Evolutionary conservation across 2,888 invertebrate species (phyloP).

Genomic region (Hermaeophaga mercurialis): DNA sequence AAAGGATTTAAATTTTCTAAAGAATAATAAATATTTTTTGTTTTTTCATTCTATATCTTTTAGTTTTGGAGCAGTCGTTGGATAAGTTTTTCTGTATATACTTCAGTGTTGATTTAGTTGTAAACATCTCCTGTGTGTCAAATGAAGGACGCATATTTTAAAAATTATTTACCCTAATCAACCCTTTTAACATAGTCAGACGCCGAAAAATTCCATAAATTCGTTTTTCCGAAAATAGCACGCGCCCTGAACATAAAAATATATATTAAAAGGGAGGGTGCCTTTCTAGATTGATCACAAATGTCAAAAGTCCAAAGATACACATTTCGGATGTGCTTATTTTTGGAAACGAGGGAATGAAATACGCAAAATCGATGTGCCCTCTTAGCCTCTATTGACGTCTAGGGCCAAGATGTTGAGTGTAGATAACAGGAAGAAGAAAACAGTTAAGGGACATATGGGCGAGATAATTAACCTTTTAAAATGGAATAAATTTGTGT

Average conservation of each 20-base stretch:
- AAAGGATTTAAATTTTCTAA: too few relatives aligned
- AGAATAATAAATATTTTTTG: too few relatives aligned
- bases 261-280: constrained; percentile 27
- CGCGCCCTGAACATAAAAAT: constrained; percentile 24
- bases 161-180: constrained; percentile 17
- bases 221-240: constrained; percentile 28
- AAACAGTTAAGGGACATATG: constrained; percentile 40
- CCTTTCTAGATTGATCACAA: constrained; percentile 47
- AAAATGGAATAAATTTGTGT: constrained; percentile 43
- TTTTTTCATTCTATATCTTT: too few relatives aligned
- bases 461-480: constrained; percentile 47
- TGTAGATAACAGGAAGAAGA: constrained; percentile 23
- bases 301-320: constrained; percentile 46
- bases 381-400: constrained; percentile 40
- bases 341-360: constrained; percentile 41
- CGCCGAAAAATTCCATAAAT: constrained; percentile 30
- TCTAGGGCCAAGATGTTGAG: constrained; percentile 24
- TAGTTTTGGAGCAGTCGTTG: too few relatives aligned
- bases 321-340: constrained; percentile 42
- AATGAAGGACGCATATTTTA: constrained; percentile 10
- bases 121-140: not conserved
- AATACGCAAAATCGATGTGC: constrained; percentile 44
- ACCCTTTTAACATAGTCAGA: constrained; percentile 27
- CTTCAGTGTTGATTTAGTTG: too few relatives aligned
- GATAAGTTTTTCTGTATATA: too few relatives aligned